Evolutionary conservation across 2,888 invertebrate genomes (phyloP).

Genomic region (Cephus spinipes): DNA sequence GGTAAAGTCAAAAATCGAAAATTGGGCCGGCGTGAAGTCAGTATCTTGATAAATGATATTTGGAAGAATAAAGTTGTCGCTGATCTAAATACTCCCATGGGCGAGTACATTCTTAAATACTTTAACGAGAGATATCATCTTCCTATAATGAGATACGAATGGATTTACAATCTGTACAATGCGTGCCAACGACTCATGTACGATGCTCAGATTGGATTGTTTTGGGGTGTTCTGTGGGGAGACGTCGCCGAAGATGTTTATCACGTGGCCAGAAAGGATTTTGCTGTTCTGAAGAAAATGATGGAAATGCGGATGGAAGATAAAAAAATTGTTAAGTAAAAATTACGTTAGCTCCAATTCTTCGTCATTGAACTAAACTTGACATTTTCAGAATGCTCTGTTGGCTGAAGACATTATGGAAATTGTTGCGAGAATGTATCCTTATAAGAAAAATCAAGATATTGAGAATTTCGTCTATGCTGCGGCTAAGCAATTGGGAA

Average conservation of each 20-base stretch:
- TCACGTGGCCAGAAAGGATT: constrained; percentile 65
- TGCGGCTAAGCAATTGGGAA: constrained; percentile 67
- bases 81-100: constrained; percentile 60
- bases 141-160: constrained; percentile 68
- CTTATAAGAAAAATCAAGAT: constrained; percentile 69
- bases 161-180: constrained; percentile 70
- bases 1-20: constrained; percentile 69
- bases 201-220: constrained; percentile 68
- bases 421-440: constrained; percentile 64
- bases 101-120: constrained; percentile 68
- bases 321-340: constrained; percentile 18
- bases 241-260: constrained; percentile 67
- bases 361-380: neutral
- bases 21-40: constrained; percentile 68
- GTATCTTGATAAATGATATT: constrained; percentile 69
- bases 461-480: constrained; percentile 67
- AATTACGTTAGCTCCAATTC: neutral
- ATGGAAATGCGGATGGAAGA: constrained; percentile 35
- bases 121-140: constrained; percentile 70
- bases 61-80: constrained; percentile 65
- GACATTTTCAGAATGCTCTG: constrained; percentile 58
- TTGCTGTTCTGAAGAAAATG: constrained; percentile 60
- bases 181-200: constrained; percentile 69
- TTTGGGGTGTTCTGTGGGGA: constrained; percentile 68
- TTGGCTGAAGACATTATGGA: constrained; percentile 68